A percentile compares a stretch with the other conserved stretches of the same genome.
phyloP scores from a whole-genome alignment of 1,140 invertebrate species.

The Anthonomus grandis region DNA sequence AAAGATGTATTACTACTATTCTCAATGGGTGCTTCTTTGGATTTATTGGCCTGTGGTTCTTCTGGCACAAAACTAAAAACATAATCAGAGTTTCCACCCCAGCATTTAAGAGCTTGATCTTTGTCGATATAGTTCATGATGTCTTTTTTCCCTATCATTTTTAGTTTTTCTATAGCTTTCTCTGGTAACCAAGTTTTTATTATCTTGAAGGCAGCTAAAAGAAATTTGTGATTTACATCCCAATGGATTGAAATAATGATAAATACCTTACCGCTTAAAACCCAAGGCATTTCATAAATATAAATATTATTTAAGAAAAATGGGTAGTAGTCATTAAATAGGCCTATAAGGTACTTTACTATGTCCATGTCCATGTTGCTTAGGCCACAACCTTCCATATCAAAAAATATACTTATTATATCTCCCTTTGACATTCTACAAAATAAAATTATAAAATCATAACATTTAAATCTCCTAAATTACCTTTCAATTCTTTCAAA shows the following conservation, averaged over 20 bases:
- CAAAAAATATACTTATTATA: constrained; percentile 82
- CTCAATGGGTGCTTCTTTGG: constrained; percentile 51
- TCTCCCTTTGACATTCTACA: constrained; percentile 68
- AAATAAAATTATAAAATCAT: neutral
- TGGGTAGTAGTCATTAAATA: constrained; percentile 90
- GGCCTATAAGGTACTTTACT: constrained; percentile 77
- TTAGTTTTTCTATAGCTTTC: constrained; percentile 86
- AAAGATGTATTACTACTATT: constrained; percentile 21
- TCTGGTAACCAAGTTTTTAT: constrained; percentile 86
- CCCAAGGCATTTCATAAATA: constrained; percentile 93
- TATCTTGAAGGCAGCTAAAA: constrained; percentile 87
- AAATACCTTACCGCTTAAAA: constrained; percentile 70
- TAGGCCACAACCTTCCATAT: constrained; percentile 81
- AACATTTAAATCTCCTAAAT: constrained; percentile 4
- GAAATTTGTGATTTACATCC: no score
- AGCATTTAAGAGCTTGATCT: constrained; percentile 70
- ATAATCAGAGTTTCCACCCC: constrained; percentile 84
- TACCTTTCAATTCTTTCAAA: constrained; percentile 79
- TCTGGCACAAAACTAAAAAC: constrained; percentile 69
- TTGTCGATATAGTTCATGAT: constrained; percentile 74
- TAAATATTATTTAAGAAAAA: constrained; percentile 87
- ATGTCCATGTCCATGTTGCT: constrained; percentile 87
- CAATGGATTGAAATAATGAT: no score
- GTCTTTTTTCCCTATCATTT: constrained; percentile 77
- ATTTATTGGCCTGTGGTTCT: constrained; percentile 40